These are phyloP conservation scores for Aptenodytes patagonicus DNA, from an alignment of 2,113 vertebrate genomes.

Conservation along the genomic window DNA sequence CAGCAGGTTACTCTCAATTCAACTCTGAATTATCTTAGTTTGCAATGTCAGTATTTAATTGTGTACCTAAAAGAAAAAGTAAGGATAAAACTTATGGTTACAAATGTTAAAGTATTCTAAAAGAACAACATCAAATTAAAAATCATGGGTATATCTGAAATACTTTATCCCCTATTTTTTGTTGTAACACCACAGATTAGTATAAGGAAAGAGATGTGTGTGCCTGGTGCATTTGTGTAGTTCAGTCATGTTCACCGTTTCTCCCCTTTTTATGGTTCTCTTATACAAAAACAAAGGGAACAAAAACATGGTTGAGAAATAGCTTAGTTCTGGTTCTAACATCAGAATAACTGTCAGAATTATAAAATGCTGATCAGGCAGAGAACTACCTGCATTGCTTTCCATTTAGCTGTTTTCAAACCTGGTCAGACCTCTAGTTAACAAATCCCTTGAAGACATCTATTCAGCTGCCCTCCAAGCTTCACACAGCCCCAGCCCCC, in stretches of 20 bases:
- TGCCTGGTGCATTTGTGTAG: not conserved
- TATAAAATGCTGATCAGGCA: slow-evolving; percentile 8
- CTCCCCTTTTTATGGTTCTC: not conserved
- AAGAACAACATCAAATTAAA: not conserved
- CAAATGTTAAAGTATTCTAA: not conserved
- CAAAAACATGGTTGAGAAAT: not conserved
- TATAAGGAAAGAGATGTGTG: not conserved
- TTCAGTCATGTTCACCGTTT: slow-evolving; percentile 24
- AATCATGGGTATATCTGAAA: not conserved
- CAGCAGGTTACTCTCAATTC: not conserved
- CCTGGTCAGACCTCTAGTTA: not conserved
- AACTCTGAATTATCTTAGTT: not conserved
- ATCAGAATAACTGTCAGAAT: slow-evolving; percentile 15
- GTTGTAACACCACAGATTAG: not conserved
- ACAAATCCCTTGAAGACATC: slow-evolving; percentile 24
- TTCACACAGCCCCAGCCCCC: not conserved
- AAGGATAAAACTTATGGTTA: not conserved
- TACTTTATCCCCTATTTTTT: not conserved
- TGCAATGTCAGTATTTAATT: not conserved
- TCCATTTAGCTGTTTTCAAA: slow-evolving; percentile 26
- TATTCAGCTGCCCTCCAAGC: slow-evolving; percentile 25
- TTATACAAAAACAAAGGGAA: not conserved
- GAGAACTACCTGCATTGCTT: not conserved
- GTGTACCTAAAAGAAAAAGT: not conserved
- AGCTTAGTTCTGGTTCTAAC: slow-evolving; percentile 14